These are phyloP conservation scores for Schizopygopsis malacanthus DNA, from an alignment of 2,797 vertebrate species.

Conservation along the genomic window DNA sequence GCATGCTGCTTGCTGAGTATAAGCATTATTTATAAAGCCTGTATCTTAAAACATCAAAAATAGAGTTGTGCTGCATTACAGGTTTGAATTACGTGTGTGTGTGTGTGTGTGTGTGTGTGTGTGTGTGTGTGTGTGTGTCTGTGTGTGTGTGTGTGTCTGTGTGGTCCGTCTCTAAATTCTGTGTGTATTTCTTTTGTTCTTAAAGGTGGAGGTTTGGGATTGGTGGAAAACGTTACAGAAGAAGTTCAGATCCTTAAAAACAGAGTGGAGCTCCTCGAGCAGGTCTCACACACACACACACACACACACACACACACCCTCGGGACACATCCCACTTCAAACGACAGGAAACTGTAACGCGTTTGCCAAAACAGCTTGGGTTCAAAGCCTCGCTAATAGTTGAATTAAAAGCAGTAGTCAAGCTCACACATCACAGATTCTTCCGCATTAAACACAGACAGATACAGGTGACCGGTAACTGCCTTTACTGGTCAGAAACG, in stretches of 20 bases:
- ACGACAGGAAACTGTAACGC: neutral
- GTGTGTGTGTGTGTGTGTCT: slow-evolving; percentile 11
- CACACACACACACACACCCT: slow-evolving; percentile 18
- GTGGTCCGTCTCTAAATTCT: slow-evolving; percentile 33
- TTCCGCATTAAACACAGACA: neutral
- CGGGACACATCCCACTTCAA: slow-evolving; percentile 15
- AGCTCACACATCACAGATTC: slow-evolving; percentile 47
- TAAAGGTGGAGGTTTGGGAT: slow-evolving; percentile 69
- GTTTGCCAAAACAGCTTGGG: slow-evolving; percentile 8
- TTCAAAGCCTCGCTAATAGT: slow-evolving; percentile 38
- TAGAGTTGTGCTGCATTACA: neutral
- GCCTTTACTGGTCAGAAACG: neutral
- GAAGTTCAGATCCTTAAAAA: slow-evolving; percentile 84
- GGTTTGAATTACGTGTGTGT: slow-evolving; percentile 12
- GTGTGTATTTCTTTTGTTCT: slow-evolving; percentile 37
- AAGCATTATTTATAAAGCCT: neutral
- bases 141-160: slow-evolving; percentile 31
- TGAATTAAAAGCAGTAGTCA: slow-evolving; percentile 44
- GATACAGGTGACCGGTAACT: neutral
- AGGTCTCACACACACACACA: slow-evolving; percentile 73
- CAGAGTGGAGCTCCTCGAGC: slow-evolving; percentile 87
- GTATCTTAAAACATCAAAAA: neutral
- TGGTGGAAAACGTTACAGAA: slow-evolving; percentile 76
- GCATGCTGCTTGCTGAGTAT: neutral
- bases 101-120: slow-evolving; percentile 36